These are phyloP conservation scores for Pelecanus crispus DNA, from an alignment of 2,113 vertebrate species.

Conservation along the genomic window DNA sequence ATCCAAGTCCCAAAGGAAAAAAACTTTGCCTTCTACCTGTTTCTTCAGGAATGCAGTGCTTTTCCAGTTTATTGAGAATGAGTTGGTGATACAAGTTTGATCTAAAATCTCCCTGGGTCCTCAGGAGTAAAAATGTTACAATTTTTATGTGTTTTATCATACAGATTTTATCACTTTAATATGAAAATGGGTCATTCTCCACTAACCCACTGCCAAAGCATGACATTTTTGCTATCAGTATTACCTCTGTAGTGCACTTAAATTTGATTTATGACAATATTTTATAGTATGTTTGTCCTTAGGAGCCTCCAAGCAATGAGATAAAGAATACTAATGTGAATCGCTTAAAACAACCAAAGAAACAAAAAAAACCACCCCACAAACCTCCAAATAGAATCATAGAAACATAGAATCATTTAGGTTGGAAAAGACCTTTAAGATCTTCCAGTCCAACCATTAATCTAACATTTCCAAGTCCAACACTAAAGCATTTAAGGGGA, in stretches of 20 bases:
- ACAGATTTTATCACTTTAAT: conserved; percentile 61
- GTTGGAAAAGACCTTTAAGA: no score
- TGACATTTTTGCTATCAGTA: conserved; percentile 62
- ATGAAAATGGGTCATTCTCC: conserved; percentile 66
- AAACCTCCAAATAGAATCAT: no score
- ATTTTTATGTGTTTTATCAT: conserved; percentile 58
- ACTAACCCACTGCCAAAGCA: conserved; percentile 58
- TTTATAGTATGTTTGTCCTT: conserved; percentile 66
- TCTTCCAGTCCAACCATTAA: no score
- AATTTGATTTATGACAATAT: conserved; percentile 64
- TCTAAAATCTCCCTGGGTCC: conserved; percentile 2
- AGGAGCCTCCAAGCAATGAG: conserved; percentile 41
- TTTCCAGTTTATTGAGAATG: not conserved
- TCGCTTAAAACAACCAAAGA: conserved; percentile 12
- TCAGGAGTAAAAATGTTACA: conserved; percentile 25
- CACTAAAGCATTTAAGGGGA: no score
- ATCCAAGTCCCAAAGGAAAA: not conserved
- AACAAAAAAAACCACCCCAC: no score
- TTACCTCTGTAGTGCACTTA: conserved; percentile 51
- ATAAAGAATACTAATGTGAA: conserved; percentile 61
- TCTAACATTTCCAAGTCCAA: no score
- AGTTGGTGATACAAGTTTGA: not conserved
- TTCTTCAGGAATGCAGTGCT: not conserved
- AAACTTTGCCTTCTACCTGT: not conserved
- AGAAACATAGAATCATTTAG: no score